Conservation (phyloP, 2,888 invertebrate species). For the Fragum fragum region DNA sequence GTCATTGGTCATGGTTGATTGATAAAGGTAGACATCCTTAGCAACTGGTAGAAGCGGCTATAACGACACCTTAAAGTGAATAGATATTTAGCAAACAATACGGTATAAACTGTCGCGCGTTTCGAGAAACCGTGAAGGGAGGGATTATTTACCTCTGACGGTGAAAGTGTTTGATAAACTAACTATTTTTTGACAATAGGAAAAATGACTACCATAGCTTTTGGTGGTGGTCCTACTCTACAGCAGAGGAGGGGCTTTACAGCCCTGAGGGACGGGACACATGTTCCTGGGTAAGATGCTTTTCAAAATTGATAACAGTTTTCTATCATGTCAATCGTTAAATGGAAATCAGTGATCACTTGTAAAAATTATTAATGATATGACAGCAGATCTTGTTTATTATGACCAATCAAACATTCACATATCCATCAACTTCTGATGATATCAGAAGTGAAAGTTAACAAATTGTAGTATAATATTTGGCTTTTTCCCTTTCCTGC, state of each 20-base stretch:
- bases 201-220: conserved; percentile 84
- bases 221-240: conserved; percentile 85
- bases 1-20: conserved; percentile 47
- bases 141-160: neutral
- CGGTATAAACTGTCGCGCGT: neutral
- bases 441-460: too few species aligned
- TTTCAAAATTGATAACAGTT: too few species aligned
- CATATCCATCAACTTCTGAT: too few species aligned
- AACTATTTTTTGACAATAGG: conserved; percentile 10
- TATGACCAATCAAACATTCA: too few species aligned
- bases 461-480: too few species aligned
- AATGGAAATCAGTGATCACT: too few species aligned
- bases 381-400: too few species aligned
- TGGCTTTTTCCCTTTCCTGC: too few species aligned
- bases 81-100: conserved; percentile 23
- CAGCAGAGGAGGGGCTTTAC: conserved; percentile 85
- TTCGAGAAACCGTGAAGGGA: conserved; percentile 19
- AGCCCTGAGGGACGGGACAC: conserved; percentile 85
- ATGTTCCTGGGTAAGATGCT: conserved; percentile 85
- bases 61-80: conserved; percentile 60
- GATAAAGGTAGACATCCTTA: conserved; percentile 69
- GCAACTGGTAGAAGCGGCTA: conserved; percentile 74
- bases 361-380: too few species aligned
- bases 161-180: neutral
- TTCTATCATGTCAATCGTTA: too few species aligned